A percentile compares a stretch with the other conserved stretches of the same genome.
These are phyloP conservation scores for Phrynocephalus vlangalii DNA, from an alignment of 2,797 vertebrate species.

Conservation along the genomic window DNA sequence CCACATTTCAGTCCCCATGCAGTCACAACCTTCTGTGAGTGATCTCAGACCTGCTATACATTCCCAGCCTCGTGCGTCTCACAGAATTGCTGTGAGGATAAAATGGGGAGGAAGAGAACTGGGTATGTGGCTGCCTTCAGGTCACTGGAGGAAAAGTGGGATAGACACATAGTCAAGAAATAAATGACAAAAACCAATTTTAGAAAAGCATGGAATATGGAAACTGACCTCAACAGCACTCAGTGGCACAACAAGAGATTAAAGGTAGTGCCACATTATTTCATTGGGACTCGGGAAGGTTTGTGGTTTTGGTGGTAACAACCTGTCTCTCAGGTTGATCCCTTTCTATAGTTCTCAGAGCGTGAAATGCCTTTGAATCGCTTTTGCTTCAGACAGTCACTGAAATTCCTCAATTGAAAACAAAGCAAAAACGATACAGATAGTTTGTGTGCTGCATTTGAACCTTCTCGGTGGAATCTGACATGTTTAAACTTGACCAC, in stretches of 20 bases:
- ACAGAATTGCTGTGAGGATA: no score
- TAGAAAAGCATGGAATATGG: neutral
- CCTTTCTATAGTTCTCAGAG: slow-evolving; percentile 30
- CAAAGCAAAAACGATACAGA: slow-evolving; percentile 42
- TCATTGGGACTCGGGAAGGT: slow-evolving; percentile 47
- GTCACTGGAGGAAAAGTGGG: neutral
- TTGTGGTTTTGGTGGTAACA: slow-evolving; percentile 40
- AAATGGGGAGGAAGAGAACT: neutral
- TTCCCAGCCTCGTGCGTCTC: neutral
- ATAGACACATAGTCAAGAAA: neutral
- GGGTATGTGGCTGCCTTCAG: neutral
- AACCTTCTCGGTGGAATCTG: slow-evolving; percentile 50
- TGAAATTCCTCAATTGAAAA: slow-evolving; percentile 63
- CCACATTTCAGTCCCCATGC: neutral
- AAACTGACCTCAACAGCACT: neutral
- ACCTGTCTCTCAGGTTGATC: slow-evolving; percentile 48
- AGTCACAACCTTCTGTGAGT: neutral
- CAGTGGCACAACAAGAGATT: no score
- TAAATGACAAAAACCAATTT: neutral
- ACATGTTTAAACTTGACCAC: slow-evolving; percentile 57
- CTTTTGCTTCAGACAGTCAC: slow-evolving; percentile 59
- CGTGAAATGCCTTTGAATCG: slow-evolving; percentile 48
- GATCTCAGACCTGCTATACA: neutral
- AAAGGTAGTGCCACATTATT: slow-evolving; percentile 46
- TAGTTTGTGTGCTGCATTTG: slow-evolving; percentile 39